Percentiles rank a stretch among this genome's conserved stretches.
Conservation (phyloP, 2,113 vertebrate genomes). For the Formicarius rufipectus region DNA sequence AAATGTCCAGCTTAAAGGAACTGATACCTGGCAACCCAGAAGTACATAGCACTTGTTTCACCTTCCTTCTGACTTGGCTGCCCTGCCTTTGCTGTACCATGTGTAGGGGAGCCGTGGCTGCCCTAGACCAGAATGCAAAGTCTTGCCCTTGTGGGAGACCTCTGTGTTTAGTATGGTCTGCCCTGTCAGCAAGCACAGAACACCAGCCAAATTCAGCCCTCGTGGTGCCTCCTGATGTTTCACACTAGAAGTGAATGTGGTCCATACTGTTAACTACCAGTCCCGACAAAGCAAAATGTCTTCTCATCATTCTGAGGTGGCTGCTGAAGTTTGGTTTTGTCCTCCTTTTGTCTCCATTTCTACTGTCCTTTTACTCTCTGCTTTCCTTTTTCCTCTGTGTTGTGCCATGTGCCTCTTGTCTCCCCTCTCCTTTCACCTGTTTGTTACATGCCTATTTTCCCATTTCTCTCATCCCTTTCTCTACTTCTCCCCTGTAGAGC, state of each 20-base stretch:
- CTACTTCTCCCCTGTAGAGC: not conserved
- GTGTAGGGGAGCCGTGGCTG: not conserved
- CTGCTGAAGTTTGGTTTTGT: not conserved
- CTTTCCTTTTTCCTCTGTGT: not conserved
- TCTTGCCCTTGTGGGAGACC: not conserved
- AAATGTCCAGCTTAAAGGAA: not conserved
- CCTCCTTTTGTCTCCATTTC: not conserved
- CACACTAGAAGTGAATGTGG: not conserved
- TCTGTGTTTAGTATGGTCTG: not conserved
- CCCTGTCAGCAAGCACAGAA: not conserved
- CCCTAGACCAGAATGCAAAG: fast-evolving
- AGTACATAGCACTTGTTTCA: fast-evolving
- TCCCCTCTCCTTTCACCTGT: not conserved
- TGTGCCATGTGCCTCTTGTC: not conserved
- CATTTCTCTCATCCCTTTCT: not conserved
- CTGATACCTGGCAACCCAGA: fast-evolving
- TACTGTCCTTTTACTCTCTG: not conserved
- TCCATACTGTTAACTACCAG: not conserved
- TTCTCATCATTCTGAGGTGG: not conserved
- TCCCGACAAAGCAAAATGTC: not conserved
- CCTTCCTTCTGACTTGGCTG: fast-evolving
- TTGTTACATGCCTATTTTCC: not conserved
- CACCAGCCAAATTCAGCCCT: fast-evolving
- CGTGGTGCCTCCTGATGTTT: fast-evolving
- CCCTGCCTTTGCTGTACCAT: not conserved